Base-by-base conservation (phyloP, 2,113 vertebrate genomes). In the Sterna hirundo region DNA sequence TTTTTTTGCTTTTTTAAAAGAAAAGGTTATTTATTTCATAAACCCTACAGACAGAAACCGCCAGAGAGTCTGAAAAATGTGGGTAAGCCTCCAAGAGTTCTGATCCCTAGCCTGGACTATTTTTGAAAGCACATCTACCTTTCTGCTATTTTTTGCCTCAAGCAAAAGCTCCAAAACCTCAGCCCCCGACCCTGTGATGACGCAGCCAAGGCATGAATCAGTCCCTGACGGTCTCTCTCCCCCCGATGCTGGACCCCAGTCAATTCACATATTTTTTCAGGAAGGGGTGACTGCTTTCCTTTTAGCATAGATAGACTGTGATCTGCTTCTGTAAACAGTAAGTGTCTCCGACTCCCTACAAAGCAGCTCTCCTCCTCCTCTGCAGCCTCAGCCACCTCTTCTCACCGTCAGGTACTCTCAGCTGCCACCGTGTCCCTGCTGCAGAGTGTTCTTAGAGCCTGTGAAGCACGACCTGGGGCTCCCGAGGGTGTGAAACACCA, bases 251-350 rank as follows among this genome's bases (percentile, higher is more conserved):
- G 86, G 93, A 94, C 78, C 78, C 40, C 75, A 91, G 51, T 85
- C 91, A 87, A 79, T 62, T 85, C 81, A 54, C 86, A 77, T 94
- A 91, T 70, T 96, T 95, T 96, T 88, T 82, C 88, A 97, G 94
- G 84, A 95, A 94, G 81, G 66, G 65, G 81, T 94, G 88, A 29
- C 42, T 92, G 83, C 58, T 94, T 92, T 95, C 66, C 62, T 87
- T 87, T 79, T 42, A 75, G 65, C 54, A 60, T 85, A 74, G 89
- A 91, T 83, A 46, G 91, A 77, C 81, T 87, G 81, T 60, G 46
- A 95, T 93, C 66, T 87, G 93, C 95, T 97, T 95, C 96, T 96
- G 88, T 95, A 88, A 95, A 87, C 84, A 91, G 66, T 64, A 96
- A 94, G 84, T 15, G 58, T 77, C 86, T 91, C 83, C 4, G 22